Percentiles rank a stretch among this genome's conserved stretches.
These are phyloP conservation scores for Sylvicola fuscatus DNA, from an alignment of 2,888 invertebrate species.

Conservation along the genomic window DNA sequence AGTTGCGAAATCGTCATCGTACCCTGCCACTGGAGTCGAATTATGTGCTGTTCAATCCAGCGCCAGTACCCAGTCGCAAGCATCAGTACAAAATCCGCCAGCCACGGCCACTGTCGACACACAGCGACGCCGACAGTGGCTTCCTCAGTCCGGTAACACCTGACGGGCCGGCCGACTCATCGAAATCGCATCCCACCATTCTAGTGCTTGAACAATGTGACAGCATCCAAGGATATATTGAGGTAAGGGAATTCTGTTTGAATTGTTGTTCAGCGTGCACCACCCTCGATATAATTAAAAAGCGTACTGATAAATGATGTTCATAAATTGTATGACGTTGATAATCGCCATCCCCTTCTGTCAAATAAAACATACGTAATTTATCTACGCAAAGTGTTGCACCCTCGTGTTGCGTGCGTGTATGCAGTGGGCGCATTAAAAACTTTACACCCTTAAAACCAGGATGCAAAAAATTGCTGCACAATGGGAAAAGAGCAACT, in stretches of 20 bases:
- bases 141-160: constrained; percentile 41
- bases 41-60: constrained; percentile 24
- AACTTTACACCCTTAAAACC: too few species aligned
- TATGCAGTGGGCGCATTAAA: too few species aligned
- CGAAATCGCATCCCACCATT: constrained; percentile 19
- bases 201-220: constrained; percentile 24
- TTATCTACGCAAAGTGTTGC: too few species aligned
- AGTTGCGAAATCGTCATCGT: constrained; percentile 3
- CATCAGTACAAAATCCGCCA: constrained; percentile 23
- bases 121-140: constrained; percentile 43
- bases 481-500: neutral
- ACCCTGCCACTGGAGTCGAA: constrained; percentile 22
- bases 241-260: constrained; percentile 17
- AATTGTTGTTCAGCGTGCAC: neutral
- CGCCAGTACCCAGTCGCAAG: constrained; percentile 21
- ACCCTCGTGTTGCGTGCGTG: too few species aligned
- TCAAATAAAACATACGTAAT: too few species aligned
- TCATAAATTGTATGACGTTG: too few species aligned
- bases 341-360: too few species aligned
- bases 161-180: constrained; percentile 19
- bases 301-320: too few species aligned
- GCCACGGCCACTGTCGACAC: constrained; percentile 20
- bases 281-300: too few species aligned
- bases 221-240: constrained; percentile 24
- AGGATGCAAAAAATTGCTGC: too few species aligned